Evolutionary conservation across 2,113 vertebrate species (phyloP).

Genomic region (Menura novaehollandiae): DNA sequence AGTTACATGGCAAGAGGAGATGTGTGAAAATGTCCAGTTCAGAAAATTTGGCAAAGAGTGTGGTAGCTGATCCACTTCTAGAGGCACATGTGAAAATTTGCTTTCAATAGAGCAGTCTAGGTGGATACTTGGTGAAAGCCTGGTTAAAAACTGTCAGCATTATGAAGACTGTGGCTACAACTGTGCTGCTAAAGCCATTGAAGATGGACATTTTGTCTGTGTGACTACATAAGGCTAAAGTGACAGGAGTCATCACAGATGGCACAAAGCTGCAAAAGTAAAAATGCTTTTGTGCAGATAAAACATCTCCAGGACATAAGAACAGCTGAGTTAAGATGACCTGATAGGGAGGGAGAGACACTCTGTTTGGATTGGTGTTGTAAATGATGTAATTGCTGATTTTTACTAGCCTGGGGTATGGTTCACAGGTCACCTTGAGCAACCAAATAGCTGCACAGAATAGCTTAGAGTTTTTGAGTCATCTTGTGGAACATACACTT

Average conservation of each 20-base stretch:
- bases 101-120: background rate
- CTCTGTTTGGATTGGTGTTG: background rate
- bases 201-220: background rate
- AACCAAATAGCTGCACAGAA: background rate
- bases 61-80: background rate
- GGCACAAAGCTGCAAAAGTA: background rate
- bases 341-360: background rate
- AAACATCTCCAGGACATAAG: background rate
- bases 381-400: conserved; percentile 10
- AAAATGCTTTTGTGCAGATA: background rate
- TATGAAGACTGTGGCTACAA: background rate
- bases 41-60: background rate
- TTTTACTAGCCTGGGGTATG: background rate
- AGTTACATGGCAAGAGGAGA: background rate
- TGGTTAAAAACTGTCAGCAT: background rate
- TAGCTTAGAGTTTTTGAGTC: background rate
- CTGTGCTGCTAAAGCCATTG: background rate
- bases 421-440: conserved; percentile 8
- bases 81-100: background rate
- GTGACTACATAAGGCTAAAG: background rate
- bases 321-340: conserved; percentile 7
- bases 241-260: background rate
- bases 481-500: background rate
- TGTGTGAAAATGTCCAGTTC: background rate
- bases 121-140: background rate